Evolutionary conservation across 2,797 vertebrate species (phyloP).

Genomic region (Chaetodon trifasciatus): DNA sequence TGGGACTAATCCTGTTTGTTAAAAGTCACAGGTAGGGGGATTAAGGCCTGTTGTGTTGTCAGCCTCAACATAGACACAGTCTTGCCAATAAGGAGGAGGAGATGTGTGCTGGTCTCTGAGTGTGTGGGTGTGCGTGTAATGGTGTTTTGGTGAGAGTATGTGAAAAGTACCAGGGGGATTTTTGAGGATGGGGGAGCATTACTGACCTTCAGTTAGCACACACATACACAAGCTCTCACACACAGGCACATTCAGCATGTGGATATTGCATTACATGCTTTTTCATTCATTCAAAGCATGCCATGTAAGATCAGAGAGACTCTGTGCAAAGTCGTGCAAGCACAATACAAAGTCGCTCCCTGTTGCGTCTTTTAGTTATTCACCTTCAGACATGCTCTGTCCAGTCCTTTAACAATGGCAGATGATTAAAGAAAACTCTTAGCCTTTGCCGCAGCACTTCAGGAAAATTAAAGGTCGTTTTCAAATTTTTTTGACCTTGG

Average conservation of each 20-base stretch:
- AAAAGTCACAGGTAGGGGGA: conserved; percentile 84
- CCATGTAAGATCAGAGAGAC: conserved; percentile 41
- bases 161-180: conserved; percentile 62
- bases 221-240: conserved; percentile 25
- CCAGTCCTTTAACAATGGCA: conserved; percentile 15
- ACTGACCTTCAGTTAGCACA: conserved; percentile 70
- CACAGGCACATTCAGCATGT: conserved; percentile 29
- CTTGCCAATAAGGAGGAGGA: conserved; percentile 49
- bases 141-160: conserved; percentile 45
- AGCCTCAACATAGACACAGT: conserved; percentile 65
- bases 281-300: conserved; percentile 55
- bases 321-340: not conserved
- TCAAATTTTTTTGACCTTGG: not conserved
- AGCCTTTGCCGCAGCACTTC: not conserved
- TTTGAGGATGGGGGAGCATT: conserved; percentile 46
- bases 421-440: conserved; percentile 6
- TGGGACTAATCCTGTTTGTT: conserved; percentile 85
- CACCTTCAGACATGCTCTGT: conserved; percentile 14
- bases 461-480: not conserved
- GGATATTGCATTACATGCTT: conserved; percentile 67
- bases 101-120: conserved; percentile 28
- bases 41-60: conserved; percentile 76
- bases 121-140: conserved; percentile 47
- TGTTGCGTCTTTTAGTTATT: conserved; percentile 30
- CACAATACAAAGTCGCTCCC: not conserved